phyloP scores from a whole-genome alignment of 2,797 vertebrate species.

The Platalea minor region DNA sequence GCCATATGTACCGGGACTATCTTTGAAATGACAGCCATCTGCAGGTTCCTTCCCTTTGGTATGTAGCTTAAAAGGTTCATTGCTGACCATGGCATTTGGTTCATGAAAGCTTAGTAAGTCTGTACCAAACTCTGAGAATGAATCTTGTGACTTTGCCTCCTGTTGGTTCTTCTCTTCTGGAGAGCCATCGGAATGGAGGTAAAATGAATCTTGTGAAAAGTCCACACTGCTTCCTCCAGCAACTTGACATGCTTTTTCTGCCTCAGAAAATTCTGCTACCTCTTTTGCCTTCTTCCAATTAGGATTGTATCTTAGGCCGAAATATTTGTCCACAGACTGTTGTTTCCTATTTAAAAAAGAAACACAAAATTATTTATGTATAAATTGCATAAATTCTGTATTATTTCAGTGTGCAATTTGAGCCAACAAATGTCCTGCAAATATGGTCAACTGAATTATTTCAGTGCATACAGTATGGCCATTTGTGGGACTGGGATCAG shows the following conservation, averaged over 20 bases:
- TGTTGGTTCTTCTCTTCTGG: background rate
- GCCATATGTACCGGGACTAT: background rate
- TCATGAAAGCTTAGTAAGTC: background rate
- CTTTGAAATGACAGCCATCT: background rate
- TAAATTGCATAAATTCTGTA: background rate
- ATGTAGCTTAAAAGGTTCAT: background rate
- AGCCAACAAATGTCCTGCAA: background rate
- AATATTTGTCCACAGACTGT: constrained; percentile 67
- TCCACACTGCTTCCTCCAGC: background rate
- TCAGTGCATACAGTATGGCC: background rate
- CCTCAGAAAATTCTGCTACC: background rate
- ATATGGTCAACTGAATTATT: background rate
- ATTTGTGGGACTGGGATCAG: background rate
- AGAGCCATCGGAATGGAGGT: constrained; percentile 12
- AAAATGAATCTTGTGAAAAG: constrained; percentile 5
- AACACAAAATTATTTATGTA: background rate
- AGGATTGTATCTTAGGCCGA: constrained; percentile 76
- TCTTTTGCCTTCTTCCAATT: constrained; percentile 75
- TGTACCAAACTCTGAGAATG: background rate
- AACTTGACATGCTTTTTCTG: background rate
- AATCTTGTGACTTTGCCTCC: background rate
- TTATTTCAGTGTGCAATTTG: background rate
- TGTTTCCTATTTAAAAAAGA: constrained; percentile 25
- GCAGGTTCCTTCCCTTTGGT: background rate
- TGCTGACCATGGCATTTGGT: background rate